phyloP scores from a whole-genome alignment of 2,888 invertebrate genomes.

The Epirrhoe alternata region DNA sequence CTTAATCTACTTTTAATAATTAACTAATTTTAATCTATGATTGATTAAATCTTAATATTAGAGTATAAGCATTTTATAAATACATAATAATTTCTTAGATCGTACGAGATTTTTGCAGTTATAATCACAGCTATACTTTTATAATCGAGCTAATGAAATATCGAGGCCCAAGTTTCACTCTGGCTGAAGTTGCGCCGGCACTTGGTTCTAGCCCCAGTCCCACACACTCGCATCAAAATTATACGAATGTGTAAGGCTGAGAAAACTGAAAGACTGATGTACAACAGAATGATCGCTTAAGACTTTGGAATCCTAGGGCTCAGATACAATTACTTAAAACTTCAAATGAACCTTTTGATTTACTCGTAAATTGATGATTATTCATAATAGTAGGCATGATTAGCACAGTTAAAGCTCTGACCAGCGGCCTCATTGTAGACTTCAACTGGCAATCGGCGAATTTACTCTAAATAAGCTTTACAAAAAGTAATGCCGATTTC shows the following conservation, averaged over 20 bases:
- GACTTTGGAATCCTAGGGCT: neutral
- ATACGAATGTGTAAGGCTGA: neutral
- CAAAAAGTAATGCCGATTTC: too few relatives aligned
- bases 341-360: neutral
- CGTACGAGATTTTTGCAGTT: conserved; percentile 3
- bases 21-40: neutral
- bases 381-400: conserved; percentile 1
- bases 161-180: neutral
- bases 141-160: neutral
- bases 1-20: neutral
- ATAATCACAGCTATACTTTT: conserved; percentile 13
- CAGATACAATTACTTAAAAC: neutral
- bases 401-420: conserved; percentile 3
- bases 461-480: neutral
- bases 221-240: neutral
- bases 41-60: conserved; percentile 6
- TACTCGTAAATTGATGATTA: neutral
- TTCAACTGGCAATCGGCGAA: neutral
- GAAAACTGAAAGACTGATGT: too few relatives aligned
- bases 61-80: conserved; percentile 10
- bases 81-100: neutral
- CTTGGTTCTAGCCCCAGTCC: neutral
- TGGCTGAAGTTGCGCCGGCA: neutral
- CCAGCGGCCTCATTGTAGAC: neutral
- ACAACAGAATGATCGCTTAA: too few relatives aligned